These are phyloP conservation scores for Meteorus sp. DNA, from an alignment of 1,140 invertebrate species.

Conservation along the genomic window DNA sequence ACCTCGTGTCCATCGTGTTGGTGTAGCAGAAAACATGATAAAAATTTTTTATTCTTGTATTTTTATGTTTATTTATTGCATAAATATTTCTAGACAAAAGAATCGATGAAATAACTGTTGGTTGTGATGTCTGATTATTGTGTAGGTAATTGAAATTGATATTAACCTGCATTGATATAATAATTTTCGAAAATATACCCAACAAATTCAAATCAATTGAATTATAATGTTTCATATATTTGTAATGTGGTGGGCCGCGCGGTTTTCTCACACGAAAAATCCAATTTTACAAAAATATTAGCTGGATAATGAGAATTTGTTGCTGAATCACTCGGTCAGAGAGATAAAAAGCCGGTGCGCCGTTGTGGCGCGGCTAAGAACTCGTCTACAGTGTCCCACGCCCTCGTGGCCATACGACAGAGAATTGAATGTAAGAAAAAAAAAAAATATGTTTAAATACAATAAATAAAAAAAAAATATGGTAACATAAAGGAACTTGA, in stretches of 20 bases:
- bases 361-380: neutral
- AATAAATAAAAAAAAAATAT: no score
- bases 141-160: no score
- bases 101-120: no score
- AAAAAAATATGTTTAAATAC: neutral
- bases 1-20: no score
- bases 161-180: no score
- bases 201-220: no score
- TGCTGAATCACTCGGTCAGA: slow-evolving; percentile 34
- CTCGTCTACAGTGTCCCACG: slow-evolving; percentile 11
- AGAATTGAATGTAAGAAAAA: neutral
- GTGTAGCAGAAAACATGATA: no score
- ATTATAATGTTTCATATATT: neutral
- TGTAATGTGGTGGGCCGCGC: neutral
- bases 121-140: no score
- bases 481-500: neutral
- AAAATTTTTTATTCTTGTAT: no score
- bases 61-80: no score
- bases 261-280: slow-evolving; percentile 43
- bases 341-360: slow-evolving; percentile 28
- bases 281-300: slow-evolving; percentile 48
- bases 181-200: no score
- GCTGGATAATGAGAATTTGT: slow-evolving; percentile 42
- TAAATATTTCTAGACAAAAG: no score
- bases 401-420: slow-evolving; percentile 2